phyloP scores from a whole-genome alignment of 2,888 invertebrate species.

The Buathra laborator region DNA sequence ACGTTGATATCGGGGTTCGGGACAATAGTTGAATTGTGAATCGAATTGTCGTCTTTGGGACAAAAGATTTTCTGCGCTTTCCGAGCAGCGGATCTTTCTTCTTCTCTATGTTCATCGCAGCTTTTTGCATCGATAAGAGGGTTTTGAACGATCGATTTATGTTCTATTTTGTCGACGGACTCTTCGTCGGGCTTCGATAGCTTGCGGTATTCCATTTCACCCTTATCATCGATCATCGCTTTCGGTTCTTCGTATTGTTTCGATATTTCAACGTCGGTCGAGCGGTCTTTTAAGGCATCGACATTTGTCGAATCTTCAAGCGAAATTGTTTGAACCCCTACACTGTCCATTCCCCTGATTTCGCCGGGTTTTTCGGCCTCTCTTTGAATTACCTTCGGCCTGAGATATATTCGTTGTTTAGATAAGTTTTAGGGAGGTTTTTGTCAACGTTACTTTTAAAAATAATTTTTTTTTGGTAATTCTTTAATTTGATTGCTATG shows the following conservation, averaged over 20 bases:
- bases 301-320: conserved; percentile 33
- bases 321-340: conserved; percentile 71
- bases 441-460: too few species aligned
- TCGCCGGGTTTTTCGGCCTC: conserved; percentile 73
- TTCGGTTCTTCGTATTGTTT: neutral
- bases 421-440: neutral
- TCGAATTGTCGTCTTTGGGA: conserved; percentile 25
- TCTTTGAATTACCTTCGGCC: conserved; percentile 69
- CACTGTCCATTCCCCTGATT: conserved; percentile 71
- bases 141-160: neutral
- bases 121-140: conserved; percentile 3
- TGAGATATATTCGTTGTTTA: conserved; percentile 36
- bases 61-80: conserved; percentile 7
- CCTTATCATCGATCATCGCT: conserved; percentile 23
- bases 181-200: neutral
- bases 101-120: neutral
- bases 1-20: conserved; percentile 35
- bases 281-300: conserved; percentile 6
- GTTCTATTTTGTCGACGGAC: neutral
- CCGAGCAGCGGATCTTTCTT: neutral
- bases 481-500: too few species aligned
- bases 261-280: conserved; percentile 10
- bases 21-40: conserved; percentile 20
- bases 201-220: conserved; percentile 1
- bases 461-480: too few species aligned